Percentiles rank a stretch among this genome's conserved stretches.
phyloP scores from a whole-genome alignment of 92 coral and sea anemone species.

The Blastomussa wellsi region DNA sequence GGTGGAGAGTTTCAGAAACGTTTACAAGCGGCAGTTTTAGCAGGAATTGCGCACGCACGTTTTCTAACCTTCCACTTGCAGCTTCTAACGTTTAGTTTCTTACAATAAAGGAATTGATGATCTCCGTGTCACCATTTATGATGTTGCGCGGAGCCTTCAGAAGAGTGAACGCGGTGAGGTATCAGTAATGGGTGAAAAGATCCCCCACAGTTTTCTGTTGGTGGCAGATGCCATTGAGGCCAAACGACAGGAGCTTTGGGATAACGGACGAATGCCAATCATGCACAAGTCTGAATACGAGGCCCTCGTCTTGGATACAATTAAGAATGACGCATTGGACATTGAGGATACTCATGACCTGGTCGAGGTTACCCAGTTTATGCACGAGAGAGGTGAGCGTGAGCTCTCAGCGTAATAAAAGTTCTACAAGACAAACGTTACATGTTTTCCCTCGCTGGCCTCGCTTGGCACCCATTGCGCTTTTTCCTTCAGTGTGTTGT shows the following conservation, averaged over 20 bases:
- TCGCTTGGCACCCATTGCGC: too few relatives aligned
- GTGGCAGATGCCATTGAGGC: conserved; percentile 70
- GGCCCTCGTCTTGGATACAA: conserved; percentile 83
- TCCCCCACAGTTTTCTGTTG: conserved; percentile 82
- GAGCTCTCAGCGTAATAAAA: too few relatives aligned
- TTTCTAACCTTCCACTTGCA: too few relatives aligned
- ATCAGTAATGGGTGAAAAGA: conserved; percentile 90
- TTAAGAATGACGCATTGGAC: conserved; percentile 63
- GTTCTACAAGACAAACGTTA: too few relatives aligned
- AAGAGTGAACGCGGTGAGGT: conserved; percentile 65
- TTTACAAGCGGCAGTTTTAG: too few relatives aligned
- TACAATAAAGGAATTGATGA: conserved; percentile 68
- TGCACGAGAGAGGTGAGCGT: conserved; percentile 90
- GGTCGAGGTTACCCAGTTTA: conserved; percentile 81
- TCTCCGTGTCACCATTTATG: conserved; percentile 77
- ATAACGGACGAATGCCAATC: conserved; percentile 66
- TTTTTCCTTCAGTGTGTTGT: neutral
- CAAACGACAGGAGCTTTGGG: conserved; percentile 63
- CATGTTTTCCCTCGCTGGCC: too few relatives aligned
- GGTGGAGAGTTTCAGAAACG: too few relatives aligned
- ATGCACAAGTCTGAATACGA: conserved; percentile 84
- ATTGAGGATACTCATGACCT: conserved; percentile 84
- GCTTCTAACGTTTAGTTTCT: neutral
- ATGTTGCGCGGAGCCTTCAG: conserved; percentile 66
- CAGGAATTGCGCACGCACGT: too few relatives aligned